Evolutionary conservation across 2,797 vertebrate species (phyloP), one percentile per base, ranked within the genome.

Genomic region (Nannoperca australis): DNA sequence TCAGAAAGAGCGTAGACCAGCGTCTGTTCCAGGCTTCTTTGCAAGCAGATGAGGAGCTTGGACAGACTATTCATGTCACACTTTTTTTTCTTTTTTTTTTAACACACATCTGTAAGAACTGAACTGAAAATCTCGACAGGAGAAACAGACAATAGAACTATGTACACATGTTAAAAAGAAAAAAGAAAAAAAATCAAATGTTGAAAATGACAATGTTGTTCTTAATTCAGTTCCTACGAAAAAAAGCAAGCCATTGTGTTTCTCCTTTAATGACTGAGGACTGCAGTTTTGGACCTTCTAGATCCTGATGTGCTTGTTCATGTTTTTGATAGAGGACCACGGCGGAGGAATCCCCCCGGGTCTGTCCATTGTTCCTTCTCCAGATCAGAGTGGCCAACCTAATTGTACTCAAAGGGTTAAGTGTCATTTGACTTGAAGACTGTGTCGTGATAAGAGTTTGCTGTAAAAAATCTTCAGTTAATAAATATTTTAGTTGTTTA

Each of bases 401-500:
- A 78, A 75, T n/a, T 92, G 91, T 92, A 89, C 91, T 92, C 85
- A 91, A 93, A 92, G 90, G 91, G 92, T 94, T 93, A 90, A 89
- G 88, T 94, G 92, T 94, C 88, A 90, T 92, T 93, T 93, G 85
- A 91, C 87, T 93, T 91, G 77, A 93, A 93, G 91, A 91, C 88
- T 92, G 92, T 95, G 92, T 93, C 70, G 93, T 95, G 89, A 92
- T 91, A 91, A 93, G 84, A 92, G 85, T 93, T 93, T 92, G 89
- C 90, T 94, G 93, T 94, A 92, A 86, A 83, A 66, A 42, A 60
- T 85, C 81, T 88, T 92, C 84, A 15, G 87, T 94, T 93, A 94
- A 95, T 95, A 94, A 94, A 94, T 92, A 93, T 91, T 95, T 95
- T 80, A 92, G 90, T 95, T 93, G 92, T 93, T 94, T 94, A 93